Evolutionary conservation across 2,113 vertebrate genomes (phyloP), one percentile per base, ranked within the genome.

Genomic region (Aptenodytes patagonicus): DNA sequence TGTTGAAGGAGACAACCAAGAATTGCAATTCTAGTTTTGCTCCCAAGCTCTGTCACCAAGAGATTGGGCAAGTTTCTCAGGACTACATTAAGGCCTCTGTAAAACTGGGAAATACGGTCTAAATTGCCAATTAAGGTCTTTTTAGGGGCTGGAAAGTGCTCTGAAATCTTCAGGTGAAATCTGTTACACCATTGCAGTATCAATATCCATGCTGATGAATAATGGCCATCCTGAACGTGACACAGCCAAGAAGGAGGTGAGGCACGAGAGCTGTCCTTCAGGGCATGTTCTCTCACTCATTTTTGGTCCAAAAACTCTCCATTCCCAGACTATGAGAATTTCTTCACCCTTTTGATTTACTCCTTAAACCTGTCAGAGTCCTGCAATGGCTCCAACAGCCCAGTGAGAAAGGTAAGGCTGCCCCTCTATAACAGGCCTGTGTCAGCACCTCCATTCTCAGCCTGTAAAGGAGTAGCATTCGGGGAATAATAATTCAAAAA

Each of bases 371-470:
- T 94, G 73, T 96, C 89, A 83, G 80, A 89, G 91, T 84, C 62
- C 91, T 85, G 93, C 81, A 93, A 78, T 28, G 49, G 51, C 94
- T 92, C 87, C 81, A 89, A 75, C 36, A 89, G 70, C 32, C 62
- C 46, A 34, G 57, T 49, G 57, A 51, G 91, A 87, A 91, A 95
- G 83, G 80, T 11, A 71, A 77, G 54, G 61, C 91, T 87, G 94
- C n/a, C 70, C 87, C 89, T 95, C 95, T 96, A 89, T 55, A 95
- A 87, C 94, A 93, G 81, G 54, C 32, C 87, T 93, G 87, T 87
- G 94, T 96, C 95, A 97, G 83, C 95, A 94, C 95, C 94, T 97
- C 89, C 11, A 10, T 93, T 95, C 94, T 95, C 93, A 94, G 91
- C 94, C 95, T 76, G 78, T 96, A 95, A 97, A 96, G 83, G 92